Evolutionary conservation across 2,797 vertebrate species (phyloP).

Genomic region (Dallia pectoralis): DNA sequence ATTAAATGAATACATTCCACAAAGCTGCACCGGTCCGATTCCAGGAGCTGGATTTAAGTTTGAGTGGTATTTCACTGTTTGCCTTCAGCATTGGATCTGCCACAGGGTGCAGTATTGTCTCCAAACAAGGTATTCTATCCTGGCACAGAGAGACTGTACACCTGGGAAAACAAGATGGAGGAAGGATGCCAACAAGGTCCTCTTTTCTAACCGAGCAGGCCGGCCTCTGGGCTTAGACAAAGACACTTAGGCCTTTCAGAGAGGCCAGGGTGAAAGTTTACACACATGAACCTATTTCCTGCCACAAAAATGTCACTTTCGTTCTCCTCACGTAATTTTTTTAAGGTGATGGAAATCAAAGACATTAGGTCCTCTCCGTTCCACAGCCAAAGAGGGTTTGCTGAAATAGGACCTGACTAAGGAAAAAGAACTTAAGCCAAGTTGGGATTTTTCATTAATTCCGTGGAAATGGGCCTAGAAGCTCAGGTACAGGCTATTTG

Average conservation of each 20-base stretch:
- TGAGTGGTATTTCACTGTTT: slow-evolving; percentile 13
- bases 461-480: slow-evolving; percentile 8
- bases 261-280: no score
- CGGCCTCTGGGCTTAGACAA: slow-evolving; percentile 11
- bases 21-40: slow-evolving; percentile 26
- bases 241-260: slow-evolving; percentile 24
- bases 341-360: slow-evolving; percentile 20
- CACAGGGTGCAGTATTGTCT: slow-evolving; percentile 43
- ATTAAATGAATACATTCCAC: slow-evolving; percentile 42
- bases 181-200: slow-evolving; percentile 44
- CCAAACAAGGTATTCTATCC: slow-evolving; percentile 56
- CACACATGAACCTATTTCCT: slow-evolving; percentile 22
- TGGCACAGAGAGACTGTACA: slow-evolving; percentile 43
- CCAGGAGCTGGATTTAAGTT: slow-evolving; percentile 22
- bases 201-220: slow-evolving; percentile 16
- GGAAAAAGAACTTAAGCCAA: background rate
- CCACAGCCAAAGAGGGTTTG: slow-evolving; percentile 2
- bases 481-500: background rate
- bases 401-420: background rate
- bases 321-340: slow-evolving; percentile 22
- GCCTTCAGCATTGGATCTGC: slow-evolving; percentile 24
- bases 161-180: slow-evolving; percentile 46
- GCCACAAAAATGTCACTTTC: slow-evolving; percentile 26
- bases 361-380: slow-evolving; percentile 16
- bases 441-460: slow-evolving; percentile 1